phyloP scores from a whole-genome alignment of 2,888 invertebrate species.

The Drosophila kokeensis region DNA sequence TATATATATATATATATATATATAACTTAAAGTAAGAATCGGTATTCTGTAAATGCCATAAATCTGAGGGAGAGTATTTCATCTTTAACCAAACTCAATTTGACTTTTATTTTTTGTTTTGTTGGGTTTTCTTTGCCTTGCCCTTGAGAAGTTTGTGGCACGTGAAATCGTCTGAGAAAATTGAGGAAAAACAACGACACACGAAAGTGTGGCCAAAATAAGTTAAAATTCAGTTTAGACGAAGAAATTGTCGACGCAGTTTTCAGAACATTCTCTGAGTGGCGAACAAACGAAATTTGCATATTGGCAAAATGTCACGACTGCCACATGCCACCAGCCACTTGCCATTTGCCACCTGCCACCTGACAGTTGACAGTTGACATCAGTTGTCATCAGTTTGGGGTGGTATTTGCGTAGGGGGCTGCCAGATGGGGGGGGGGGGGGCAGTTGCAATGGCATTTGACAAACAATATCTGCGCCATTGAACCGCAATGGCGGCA shows the following conservation, averaged over 20 bases:
- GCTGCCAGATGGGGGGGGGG: slow-evolving; percentile 14
- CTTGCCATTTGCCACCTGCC: not conserved
- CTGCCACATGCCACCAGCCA: slow-evolving; percentile 17
- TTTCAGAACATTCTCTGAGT: slow-evolving; percentile 19
- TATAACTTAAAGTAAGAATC: not conserved
- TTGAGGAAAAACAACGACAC: slow-evolving; percentile 65
- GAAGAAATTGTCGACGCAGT: slow-evolving; percentile 26
- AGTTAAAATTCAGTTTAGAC: slow-evolving; percentile 62
- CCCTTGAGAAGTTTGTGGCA: slow-evolving; percentile 84
- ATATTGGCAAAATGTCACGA: slow-evolving; percentile 69
- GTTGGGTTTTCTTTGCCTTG: slow-evolving; percentile 82
- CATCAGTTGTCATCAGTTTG: slow-evolving; percentile 37
- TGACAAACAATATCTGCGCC: slow-evolving; percentile 70
- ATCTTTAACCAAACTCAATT: not conserved
- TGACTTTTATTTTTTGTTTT: slow-evolving; percentile 31
- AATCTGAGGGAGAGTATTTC: slow-evolving; percentile 3
- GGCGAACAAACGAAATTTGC: slow-evolving; percentile 53
- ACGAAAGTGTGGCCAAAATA: slow-evolving; percentile 41
- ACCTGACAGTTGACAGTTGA: slow-evolving; percentile 25
- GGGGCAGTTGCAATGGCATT: slow-evolving; percentile 51
- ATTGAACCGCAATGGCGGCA: slow-evolving; percentile 73
- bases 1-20: too few species aligned
- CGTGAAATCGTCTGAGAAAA: slow-evolving; percentile 84
- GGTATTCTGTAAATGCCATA: not conserved
- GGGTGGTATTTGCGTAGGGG: not conserved